phyloP scores from a whole-genome alignment of 2,888 invertebrate species.

The Hylaea fasciaria region DNA sequence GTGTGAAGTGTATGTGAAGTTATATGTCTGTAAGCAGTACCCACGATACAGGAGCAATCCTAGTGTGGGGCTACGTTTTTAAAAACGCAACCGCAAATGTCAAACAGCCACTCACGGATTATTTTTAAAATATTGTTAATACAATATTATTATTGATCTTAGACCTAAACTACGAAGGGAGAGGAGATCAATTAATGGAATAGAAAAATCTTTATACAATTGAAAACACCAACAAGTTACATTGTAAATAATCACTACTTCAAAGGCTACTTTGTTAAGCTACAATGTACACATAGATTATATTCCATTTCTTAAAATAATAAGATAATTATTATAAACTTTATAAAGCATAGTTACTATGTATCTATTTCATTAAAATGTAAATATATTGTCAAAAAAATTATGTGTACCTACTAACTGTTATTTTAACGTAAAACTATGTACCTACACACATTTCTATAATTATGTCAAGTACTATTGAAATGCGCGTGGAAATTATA shows the following conservation, averaged over 20 bases:
- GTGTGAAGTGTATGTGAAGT: too few relatives aligned
- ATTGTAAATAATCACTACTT: slow-evolving; percentile 62
- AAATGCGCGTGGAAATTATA: too few relatives aligned
- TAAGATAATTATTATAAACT: slow-evolving; percentile 26
- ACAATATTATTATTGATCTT: slow-evolving; percentile 30
- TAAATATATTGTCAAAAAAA: background rate
- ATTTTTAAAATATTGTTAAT: slow-evolving; percentile 20
- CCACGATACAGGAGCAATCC: too few relatives aligned
- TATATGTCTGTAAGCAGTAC: too few relatives aligned
- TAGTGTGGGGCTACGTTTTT: too few relatives aligned
- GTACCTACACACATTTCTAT: too few relatives aligned
- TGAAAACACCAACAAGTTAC: slow-evolving; percentile 54
- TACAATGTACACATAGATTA: slow-evolving; percentile 16
- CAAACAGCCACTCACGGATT: slow-evolving; percentile 15
- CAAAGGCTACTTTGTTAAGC: slow-evolving; percentile 54
- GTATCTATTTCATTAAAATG: too few relatives aligned
- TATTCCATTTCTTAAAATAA: slow-evolving; percentile 30
- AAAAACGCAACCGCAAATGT: slow-evolving; percentile 25
- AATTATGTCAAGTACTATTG: too few relatives aligned
- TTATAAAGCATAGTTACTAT: background rate
- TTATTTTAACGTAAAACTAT: too few relatives aligned
- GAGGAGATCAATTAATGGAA: slow-evolving; percentile 75
- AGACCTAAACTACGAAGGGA: slow-evolving; percentile 56
- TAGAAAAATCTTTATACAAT: slow-evolving; percentile 64
- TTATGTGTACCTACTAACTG: too few relatives aligned